phyloP scores from a whole-genome alignment of 1,140 invertebrate species.

The Drosophila kepulauana region DNA sequence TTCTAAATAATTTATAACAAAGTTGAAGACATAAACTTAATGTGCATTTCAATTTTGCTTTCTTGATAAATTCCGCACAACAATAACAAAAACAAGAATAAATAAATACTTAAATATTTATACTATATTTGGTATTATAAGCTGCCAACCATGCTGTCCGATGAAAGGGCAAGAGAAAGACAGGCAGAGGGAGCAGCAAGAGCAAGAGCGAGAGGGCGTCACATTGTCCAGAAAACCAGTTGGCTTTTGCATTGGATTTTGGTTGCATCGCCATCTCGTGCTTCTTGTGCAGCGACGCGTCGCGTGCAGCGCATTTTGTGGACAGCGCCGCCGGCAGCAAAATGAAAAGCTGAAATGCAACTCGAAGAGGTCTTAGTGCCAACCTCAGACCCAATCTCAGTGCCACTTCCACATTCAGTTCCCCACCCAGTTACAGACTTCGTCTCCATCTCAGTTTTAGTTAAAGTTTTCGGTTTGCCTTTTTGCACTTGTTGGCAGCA shows the following conservation, averaged over 20 bases:
- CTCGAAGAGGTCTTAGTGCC: constrained; percentile 26
- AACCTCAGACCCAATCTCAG: constrained; percentile 22
- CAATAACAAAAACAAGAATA: constrained; percentile 3
- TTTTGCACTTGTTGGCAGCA: constrained; percentile 60
- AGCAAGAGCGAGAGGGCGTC: constrained; percentile 13
- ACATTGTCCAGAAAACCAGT: constrained; percentile 66
- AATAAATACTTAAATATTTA: constrained; percentile 26
- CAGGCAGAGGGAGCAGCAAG: constrained; percentile 8
- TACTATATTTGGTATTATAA: constrained; percentile 16
- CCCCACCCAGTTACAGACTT: constrained; percentile 6
- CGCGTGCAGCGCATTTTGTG: constrained; percentile 53
- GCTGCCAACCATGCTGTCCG: constrained; percentile 11
- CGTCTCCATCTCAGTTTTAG: constrained; percentile 25
- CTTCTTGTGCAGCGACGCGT: constrained; percentile 30
- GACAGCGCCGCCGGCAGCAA: constrained; percentile 54
- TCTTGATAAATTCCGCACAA: background rate
- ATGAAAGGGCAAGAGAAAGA: background rate
- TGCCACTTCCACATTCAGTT: background rate
- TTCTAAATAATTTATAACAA: no score
- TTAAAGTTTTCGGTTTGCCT: constrained; percentile 50
- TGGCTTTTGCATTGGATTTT: constrained; percentile 38
- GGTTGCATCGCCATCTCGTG: constrained; percentile 49
- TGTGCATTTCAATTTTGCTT: background rate
- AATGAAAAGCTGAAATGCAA: constrained; percentile 70
- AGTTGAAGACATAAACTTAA: no score